A percentile compares a stretch with the other conserved stretches of the same genome.
Evolutionary conservation across 2,888 invertebrate genomes (phyloP).

Genomic region (Eupithecia exiguata): DNA sequence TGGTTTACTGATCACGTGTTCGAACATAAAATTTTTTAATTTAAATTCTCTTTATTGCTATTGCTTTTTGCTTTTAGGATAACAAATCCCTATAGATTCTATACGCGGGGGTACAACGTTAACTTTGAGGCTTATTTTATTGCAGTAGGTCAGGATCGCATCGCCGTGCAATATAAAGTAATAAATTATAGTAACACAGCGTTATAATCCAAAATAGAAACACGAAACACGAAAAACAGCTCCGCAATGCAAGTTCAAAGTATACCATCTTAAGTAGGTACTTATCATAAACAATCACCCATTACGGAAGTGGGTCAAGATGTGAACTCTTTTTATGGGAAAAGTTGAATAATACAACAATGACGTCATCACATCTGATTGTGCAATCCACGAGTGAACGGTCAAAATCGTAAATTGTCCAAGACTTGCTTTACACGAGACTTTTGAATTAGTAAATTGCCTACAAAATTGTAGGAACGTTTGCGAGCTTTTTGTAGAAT

Average conservation of each 20-base stretch:
- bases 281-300: conserved; percentile 9
- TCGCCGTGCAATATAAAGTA: background rate
- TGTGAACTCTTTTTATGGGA: conserved; percentile 41
- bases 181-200: too few species aligned
- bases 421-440: conserved; percentile 4
- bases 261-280: background rate
- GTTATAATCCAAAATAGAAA: background rate
- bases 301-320: conserved; percentile 35
- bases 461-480: background rate
- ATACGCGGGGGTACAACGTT: too few species aligned
- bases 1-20: too few species aligned
- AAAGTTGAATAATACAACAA: conserved; percentile 39
- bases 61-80: too few species aligned
- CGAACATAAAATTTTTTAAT: too few species aligned
- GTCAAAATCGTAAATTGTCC: conserved; percentile 28
- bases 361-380: conserved; percentile 41
- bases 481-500: conserved; percentile 5
- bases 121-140: too few species aligned
- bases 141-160: background rate
- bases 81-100: too few species aligned
- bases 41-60: too few species aligned
- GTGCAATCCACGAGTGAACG: conserved; percentile 34
- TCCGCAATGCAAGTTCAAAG: background rate
- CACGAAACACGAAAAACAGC: background rate
- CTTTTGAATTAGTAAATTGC: background rate